Base-by-base conservation (phyloP, 1,140 invertebrate genomes). In the Himalopsyche phryganea region DNA sequence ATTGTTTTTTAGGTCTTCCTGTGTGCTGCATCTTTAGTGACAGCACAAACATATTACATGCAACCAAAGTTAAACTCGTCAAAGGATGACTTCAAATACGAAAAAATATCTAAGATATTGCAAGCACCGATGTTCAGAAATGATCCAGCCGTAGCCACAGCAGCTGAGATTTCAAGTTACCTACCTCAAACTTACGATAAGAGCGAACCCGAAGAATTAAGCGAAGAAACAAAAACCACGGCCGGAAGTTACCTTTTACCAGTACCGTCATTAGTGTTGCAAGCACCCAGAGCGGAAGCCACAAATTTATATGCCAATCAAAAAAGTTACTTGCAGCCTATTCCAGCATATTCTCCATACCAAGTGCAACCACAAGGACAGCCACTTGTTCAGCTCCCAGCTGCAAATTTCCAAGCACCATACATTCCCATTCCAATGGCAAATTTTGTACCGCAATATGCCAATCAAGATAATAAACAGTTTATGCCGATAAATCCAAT, bases 71-170 rank as follows among this genome's bases (percentile, higher is more conserved):
- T 33, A 17, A 57, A 60, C 14, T 28, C 32, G 18, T 13, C 44
- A 7, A 41, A 2, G 5, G n/a, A 17, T 3, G 17, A 44, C 13
- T 44, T 50, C 6, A 52, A 50, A 17, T 52, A 64, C 40, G 62
- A 57, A 28, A 32, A 64, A 46, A 42, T 64, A 50, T 32, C 62
- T 6, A 45, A 33, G 46, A 56, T 61, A 40, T 15, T 64, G 11
- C 53, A 64, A 48, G 36, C 54, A 1, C 62, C 62, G 1, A 23
- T 64, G 14, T 64, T 60, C 50, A 60, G 62, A 44, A 41, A 33
- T n/a, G 48, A 58, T 45, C 44, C 50, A 17, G 9, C 35, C 1
- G 7, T 20, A 9, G n/a, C 23, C 23, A 28, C 23, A 9, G 13
- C 33, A 23, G 51, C 11, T 10, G 58, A 50, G 17, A 41, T 36